Base-by-base conservation (phyloP, 2,888 invertebrate species). In the Gastracanthus pulcherrimus region DNA sequence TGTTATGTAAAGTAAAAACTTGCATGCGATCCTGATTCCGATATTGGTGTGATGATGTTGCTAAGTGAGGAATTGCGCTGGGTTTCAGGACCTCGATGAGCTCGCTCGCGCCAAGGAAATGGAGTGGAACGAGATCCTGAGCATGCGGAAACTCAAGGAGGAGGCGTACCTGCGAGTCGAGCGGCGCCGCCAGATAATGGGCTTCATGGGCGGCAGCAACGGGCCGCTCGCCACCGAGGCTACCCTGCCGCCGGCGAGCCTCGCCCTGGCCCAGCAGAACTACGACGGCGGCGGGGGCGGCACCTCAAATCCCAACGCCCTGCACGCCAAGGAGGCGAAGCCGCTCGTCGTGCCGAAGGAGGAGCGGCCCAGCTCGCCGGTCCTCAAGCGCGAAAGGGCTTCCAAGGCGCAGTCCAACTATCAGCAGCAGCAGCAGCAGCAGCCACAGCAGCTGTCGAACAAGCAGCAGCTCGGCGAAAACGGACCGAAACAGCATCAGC, bases 121-220 rank as follows among this genome's bases (percentile, higher is more conserved):
- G 86, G 97, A 97, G 90, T 96, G 97, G 96, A 97, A 97, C 89
- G 95, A 96, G 81, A 95, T 97, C 75, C 90, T 97, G 16, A 95
- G 96, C 87, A 92, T 97, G 85, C 96, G 96, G 89, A 97, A 97
- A 90, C 93, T 97, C 3, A 97, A 97, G 92, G 96, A 97, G 88
- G 97, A 97, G 88, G 94, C 97, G 29, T 92, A 96, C 70, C 92
- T 96, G 7, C 93, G 97, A 84, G 92, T 97, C 45, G 93, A 96
- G 80, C 93, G 97, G 81, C 94, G 94, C 86, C 94, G 95, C 86
- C 95, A 96, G 86, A 93, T 95, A 2, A 87, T 95, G 87, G 88
- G 89, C 82, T 91, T 87, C 72, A 90, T 91, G 87, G 90, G 90
- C 72, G 23, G 55, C n/a, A 88, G 87, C 13, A 89, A 85, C 64